phyloP scores from a whole-genome alignment of 2,113 vertebrate genomes.

The Paradoxurus hermaphroditus region DNA sequence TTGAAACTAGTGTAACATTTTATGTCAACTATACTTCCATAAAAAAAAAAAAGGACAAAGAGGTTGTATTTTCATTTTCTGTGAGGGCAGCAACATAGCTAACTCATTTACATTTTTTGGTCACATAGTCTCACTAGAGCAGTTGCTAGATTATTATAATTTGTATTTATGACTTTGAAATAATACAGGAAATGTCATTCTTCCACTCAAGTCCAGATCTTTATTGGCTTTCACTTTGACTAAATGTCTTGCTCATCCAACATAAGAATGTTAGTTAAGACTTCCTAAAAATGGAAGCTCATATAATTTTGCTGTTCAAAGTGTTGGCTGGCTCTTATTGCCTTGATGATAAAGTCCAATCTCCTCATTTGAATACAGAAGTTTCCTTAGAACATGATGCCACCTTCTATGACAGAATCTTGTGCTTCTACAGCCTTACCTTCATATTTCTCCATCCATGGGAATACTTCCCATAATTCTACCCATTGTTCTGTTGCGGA shows the following conservation, averaged over 20 bases:
- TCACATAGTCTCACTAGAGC: background rate
- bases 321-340: background rate
- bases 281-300: background rate
- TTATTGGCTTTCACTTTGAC: background rate
- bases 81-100: background rate
- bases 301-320: background rate
- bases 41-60: background rate
- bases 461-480: background rate
- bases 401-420: background rate
- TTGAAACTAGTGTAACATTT: background rate
- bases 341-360: background rate
- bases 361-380: background rate
- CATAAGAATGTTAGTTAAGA: background rate
- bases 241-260: background rate
- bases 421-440: background rate
- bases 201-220: background rate
- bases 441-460: accelerated
- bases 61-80: background rate
- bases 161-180: background rate
- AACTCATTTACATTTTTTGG: background rate
- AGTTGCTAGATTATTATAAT: background rate
- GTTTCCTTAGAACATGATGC: background rate
- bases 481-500: background rate
- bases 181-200: background rate
- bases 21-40: background rate